These are phyloP conservation scores for Seladonia tumulorum DNA, from an alignment of 2,888 invertebrate genomes.

Conservation along the genomic window DNA sequence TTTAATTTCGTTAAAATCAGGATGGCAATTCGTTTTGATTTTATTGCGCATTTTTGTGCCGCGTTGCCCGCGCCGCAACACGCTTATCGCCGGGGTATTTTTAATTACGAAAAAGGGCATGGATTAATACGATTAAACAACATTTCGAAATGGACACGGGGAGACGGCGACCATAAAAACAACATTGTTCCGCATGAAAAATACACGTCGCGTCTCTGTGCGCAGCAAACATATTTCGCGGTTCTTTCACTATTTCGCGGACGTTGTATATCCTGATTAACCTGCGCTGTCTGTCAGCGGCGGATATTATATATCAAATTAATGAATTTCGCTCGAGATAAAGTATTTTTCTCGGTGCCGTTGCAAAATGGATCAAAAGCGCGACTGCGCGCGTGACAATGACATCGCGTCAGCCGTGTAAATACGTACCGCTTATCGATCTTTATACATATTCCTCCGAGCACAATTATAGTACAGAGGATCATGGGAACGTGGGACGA, in stretches of 20 bases:
- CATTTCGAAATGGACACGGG: not conserved
- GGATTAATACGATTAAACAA: not conserved
- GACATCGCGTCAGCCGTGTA: not conserved
- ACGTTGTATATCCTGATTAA: not conserved
- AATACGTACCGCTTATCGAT: not conserved
- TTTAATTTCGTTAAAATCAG: not conserved
- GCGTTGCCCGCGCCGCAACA: not conserved
- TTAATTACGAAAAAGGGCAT: too few relatives aligned
- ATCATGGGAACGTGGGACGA: not conserved
- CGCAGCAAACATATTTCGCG: not conserved
- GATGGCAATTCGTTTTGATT: not conserved
- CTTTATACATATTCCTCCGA: not conserved
- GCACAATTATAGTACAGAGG: not conserved
- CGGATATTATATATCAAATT: not conserved
- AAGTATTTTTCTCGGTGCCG: not conserved
- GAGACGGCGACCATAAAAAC: not conserved
- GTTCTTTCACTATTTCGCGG: not conserved
- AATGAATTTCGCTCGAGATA: not conserved
- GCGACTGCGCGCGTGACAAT: not conserved
- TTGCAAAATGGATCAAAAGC: constrained; percentile 7
- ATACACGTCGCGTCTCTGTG: not conserved
- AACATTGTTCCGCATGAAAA: not conserved
- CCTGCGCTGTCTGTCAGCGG: not conserved
- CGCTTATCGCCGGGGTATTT: not conserved
- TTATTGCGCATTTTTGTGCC: not conserved